Percentiles rank a stretch among this genome's conserved stretches.
Conservation (phyloP, 2,888 invertebrate species). For the Tineola bisselliella region DNA sequence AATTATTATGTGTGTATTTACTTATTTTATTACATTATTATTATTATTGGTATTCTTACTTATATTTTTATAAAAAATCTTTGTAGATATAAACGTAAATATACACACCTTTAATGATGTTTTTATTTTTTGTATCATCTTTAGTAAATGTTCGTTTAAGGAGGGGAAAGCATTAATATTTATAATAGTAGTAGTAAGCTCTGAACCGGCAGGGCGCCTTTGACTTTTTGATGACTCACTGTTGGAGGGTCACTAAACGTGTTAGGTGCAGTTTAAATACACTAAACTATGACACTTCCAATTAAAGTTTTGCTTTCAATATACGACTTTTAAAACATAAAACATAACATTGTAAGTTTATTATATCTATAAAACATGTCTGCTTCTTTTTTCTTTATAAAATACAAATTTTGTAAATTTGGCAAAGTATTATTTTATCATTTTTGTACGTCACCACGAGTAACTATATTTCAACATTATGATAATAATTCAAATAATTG, state of each 20-base stretch:
- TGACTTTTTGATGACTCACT: conserved; percentile 8
- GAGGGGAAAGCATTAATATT: conserved; percentile 9
- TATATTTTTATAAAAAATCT: background rate
- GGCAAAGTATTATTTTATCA: no score
- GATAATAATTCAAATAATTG: no score
- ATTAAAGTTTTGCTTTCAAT: background rate
- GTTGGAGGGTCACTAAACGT: conserved; percentile 8
- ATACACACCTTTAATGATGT: background rate
- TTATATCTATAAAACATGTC: no score
- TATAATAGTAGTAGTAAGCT: conserved; percentile 9
- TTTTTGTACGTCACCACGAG: no score
- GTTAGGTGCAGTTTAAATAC: conserved; percentile 8
- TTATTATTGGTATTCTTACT: background rate
- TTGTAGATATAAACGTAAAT: background rate
- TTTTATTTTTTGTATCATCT: background rate
- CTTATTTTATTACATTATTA: background rate
- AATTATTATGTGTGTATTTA: background rate
- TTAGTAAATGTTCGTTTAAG: conserved; percentile 12
- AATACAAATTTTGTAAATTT: no score
- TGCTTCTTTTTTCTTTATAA: no score
- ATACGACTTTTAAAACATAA: no score
- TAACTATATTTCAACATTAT: no score
- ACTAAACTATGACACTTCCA: background rate
- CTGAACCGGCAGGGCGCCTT: conserved; percentile 6
- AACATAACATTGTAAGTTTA: no score